Evolutionary conservation across 2,113 vertebrate genomes (phyloP), one percentile per base, ranked within the genome.

Genomic region (Zosterops borbonicus): DNA sequence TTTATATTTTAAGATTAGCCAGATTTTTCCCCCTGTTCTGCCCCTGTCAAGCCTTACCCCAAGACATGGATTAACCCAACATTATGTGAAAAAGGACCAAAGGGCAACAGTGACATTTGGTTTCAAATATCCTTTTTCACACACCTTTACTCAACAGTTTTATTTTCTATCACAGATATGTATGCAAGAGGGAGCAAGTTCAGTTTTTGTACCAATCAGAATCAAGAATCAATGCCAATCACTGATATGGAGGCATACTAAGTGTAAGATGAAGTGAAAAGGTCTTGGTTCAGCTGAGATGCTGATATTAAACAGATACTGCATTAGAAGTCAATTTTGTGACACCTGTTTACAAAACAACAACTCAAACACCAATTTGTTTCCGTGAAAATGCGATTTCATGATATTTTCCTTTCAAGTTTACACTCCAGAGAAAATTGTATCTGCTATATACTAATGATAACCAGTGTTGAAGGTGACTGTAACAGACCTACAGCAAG

Each of bases 191-290:
- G 41, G 46, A 73, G 25, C 6, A 80, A 91, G 14, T 46, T 59
- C 0, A 28, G 6, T 1, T 29, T 75, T 35, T 63, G 8, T 29
- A 64, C 37, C 41, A 76, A 47, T 6, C 5, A 39, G 3, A 1
- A 3, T n/a, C 41, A 47, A 58, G 60, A 89, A 81, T 58, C 46
- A 53, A 25, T 49, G 78, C 10, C 75, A 82, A 84, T 59, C 31
- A 84, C 52, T 63, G 52, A 55, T 33, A 81, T 9, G n/a, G 56
- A 87, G 22, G 14, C 31, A 70, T 58, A 75, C 6, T 37, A 78
- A 62, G 13, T 14, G 5, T 28, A 71, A 71, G 21, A 44, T 31
- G 46, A 70, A 83, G 27, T 60, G 63, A 60, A 83, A 22, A 42
- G 33, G 83, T 69, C 52, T 37, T 70, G 52, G 21, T 84, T 84